Evolutionary conservation across 1,140 invertebrate species (phyloP).

Genomic region (Penaeus chinensis): DNA sequence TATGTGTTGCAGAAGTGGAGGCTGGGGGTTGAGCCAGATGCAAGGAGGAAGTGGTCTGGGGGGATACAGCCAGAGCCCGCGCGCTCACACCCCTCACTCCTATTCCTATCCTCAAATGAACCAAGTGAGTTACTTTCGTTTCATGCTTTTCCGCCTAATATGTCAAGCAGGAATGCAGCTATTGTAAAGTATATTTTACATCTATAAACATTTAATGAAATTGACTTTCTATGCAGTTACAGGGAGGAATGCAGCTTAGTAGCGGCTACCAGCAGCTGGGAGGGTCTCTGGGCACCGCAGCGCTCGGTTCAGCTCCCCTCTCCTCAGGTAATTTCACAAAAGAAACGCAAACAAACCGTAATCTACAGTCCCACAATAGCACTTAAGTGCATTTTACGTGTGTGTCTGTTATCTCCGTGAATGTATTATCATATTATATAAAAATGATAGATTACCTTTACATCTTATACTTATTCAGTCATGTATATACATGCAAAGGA

Average conservation of each 20-base stretch:
- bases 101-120: slow-evolving; percentile 52
- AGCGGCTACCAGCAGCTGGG: slow-evolving; percentile 55
- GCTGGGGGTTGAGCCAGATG: slow-evolving; percentile 53
- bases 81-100: slow-evolving; percentile 53
- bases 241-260: slow-evolving; percentile 50
- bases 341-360: no score
- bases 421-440: no score
- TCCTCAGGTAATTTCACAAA: slow-evolving; percentile 18
- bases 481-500: no score
- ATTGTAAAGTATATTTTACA: no score
- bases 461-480: no score
- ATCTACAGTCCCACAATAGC: no score
- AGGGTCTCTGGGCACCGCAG: slow-evolving; percentile 34
- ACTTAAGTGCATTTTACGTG: no score
- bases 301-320: slow-evolving; percentile 28
- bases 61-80: slow-evolving; percentile 40
- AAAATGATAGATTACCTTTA: no score
- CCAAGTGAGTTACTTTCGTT: slow-evolving; percentile 28
- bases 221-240: slow-evolving; percentile 6
- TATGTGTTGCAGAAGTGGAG: slow-evolving; percentile 32
- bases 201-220: no score
- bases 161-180: no score
- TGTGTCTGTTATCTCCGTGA: no score
- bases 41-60: slow-evolving; percentile 36
- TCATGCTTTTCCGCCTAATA: background rate